Conservation (phyloP, 2,888 invertebrate species). For the Volucella zonaria region DNA sequence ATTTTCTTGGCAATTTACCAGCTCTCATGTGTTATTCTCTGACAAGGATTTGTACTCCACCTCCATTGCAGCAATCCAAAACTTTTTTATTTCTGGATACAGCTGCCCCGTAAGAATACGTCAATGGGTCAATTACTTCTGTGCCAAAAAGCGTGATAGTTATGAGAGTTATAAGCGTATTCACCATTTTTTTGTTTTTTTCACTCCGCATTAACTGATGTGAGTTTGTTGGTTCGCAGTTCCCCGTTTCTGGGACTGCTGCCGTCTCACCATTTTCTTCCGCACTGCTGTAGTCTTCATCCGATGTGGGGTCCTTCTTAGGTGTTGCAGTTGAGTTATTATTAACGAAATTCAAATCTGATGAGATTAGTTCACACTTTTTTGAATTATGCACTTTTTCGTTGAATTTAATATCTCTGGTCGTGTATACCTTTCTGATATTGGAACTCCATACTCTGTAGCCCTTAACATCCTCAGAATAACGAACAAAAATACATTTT, state of each 20-base stretch:
- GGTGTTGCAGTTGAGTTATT: not conserved
- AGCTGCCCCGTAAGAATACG: too few species aligned
- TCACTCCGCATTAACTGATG: not conserved
- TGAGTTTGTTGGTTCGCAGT: not conserved
- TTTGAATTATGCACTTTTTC: not conserved
- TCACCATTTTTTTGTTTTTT: not conserved
- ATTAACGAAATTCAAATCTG: not conserved
- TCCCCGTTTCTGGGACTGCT: not conserved
- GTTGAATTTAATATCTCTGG: not conserved
- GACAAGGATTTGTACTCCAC: too few species aligned
- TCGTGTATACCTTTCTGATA: not conserved
- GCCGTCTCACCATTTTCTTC: not conserved
- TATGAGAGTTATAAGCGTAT: not conserved
- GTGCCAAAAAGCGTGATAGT: too few species aligned
- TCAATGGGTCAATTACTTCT: too few species aligned
- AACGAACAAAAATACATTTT: not conserved
- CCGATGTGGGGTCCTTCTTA: not conserved
- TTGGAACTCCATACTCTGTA: not conserved
- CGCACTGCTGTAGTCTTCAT: not conserved
- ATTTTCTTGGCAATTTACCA: not conserved
- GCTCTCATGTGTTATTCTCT: not conserved
- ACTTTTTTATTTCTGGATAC: too few species aligned
- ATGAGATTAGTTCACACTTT: conserved; percentile 4
- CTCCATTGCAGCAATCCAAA: too few species aligned
- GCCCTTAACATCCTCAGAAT: not conserved